Conservation (phyloP, 2,888 invertebrate species). For the Melieria omissa region DNA sequence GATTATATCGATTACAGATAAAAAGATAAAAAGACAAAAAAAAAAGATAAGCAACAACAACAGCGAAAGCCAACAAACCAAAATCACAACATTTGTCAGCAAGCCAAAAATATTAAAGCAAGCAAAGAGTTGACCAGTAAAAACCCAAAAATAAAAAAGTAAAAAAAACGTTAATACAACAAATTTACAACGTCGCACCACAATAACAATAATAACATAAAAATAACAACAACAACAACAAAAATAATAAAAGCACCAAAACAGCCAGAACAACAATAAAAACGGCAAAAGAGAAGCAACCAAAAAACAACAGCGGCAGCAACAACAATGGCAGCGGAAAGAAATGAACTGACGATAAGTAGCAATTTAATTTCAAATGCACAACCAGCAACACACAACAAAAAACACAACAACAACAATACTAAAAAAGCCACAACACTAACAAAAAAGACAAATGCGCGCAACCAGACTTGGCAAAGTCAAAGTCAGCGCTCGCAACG, state of each 20-base stretch:
- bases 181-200: neutral
- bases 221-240: conserved; percentile 8
- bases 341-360: conserved; percentile 11
- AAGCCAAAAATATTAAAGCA: conserved; percentile 7
- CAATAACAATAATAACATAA: conserved; percentile 18
- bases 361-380: conserved; percentile 6
- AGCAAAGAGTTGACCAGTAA: neutral
- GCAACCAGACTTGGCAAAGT: conserved; percentile 22
- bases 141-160: too few species aligned
- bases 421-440: neutral
- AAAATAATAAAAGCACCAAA: conserved; percentile 15
- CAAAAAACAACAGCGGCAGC: neutral
- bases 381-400: neutral
- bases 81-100: conserved; percentile 2
- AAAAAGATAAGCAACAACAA: too few species aligned
- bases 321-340: neutral
- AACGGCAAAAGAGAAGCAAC: too few species aligned
- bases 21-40: too few species aligned
- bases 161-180: neutral
- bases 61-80: too few species aligned
- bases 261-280: neutral
- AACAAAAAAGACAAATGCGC: neutral
- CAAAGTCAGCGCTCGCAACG: conserved; percentile 15
- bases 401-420: conserved; percentile 15
- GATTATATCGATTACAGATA: too few species aligned